phyloP scores from a whole-genome alignment of 2,113 vertebrate genomes.

The Dermatemys mawii region DNA sequence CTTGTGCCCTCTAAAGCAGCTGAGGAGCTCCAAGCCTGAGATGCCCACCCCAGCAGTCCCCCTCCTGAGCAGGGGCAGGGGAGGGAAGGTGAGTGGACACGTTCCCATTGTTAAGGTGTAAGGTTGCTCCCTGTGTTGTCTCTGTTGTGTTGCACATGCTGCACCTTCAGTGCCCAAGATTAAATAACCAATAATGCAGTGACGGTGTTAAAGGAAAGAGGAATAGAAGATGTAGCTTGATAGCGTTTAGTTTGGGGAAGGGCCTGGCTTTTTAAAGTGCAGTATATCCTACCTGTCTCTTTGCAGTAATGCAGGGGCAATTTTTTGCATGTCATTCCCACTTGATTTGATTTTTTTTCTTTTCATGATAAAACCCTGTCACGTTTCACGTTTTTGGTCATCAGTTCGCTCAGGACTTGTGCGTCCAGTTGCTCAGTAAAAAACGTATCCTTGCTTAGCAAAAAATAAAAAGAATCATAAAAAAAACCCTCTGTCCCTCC shows the following conservation, averaged over 20 bases:
- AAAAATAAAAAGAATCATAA: no score
- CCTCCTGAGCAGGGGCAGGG: neutral
- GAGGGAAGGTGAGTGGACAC: no score
- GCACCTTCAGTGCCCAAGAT: neutral
- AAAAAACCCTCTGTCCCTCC: neutral
- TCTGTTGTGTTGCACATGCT: neutral
- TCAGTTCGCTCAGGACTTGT: neutral
- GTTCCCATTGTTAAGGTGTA: neutral
- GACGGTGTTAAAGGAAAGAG: neutral
- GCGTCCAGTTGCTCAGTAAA: neutral
- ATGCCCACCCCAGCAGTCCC: neutral
- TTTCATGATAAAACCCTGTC: neutral
- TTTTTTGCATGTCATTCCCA: neutral
- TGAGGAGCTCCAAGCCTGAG: neutral
- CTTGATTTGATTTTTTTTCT: neutral
- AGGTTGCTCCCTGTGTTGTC: neutral
- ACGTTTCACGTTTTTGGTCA: neutral
- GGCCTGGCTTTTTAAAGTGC: neutral
- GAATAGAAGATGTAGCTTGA: neutral
- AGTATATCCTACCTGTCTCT: neutral
- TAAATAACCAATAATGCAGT: neutral
- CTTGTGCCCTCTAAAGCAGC: neutral
- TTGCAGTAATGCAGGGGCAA: neutral
- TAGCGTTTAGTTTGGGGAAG: neutral
- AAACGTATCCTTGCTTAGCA: no score